Base-by-base conservation (phyloP, 2,113 vertebrate genomes). In the Eublepharis macularius region DNA sequence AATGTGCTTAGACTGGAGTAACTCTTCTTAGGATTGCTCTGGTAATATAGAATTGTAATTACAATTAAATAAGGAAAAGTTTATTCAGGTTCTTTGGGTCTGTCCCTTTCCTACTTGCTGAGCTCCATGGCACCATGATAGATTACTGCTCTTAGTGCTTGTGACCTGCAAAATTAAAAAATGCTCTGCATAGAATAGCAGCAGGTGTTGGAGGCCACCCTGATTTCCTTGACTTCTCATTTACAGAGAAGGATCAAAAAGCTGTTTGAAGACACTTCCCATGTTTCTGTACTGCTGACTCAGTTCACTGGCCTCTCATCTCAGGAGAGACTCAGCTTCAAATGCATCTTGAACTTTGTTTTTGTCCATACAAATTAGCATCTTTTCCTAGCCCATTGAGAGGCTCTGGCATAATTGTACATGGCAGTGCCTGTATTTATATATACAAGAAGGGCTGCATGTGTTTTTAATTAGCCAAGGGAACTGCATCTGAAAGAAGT, bases 191-290 rank as follows among this genome's bases (percentile, higher is more conserved):
- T 63, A 47, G 73, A 47, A 39, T 47, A 29, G 7, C 21, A 14
- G 82, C 32, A 63, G 32, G 11, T 63, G 34, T 26, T 51, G 69
- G 60, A 49, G 63, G 74, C 63, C 5, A 36, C 34, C 45, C 9
- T 69, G 41, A 34, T 63, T 83, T 75, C 72, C 57, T 63, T 11
- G 45, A 73, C 39, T 51, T 14, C 51, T 72, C 26, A 45, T 74
- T 60, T 83, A 83, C 13, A 54, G 43, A 47, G 21, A 49, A 66
- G 34, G 74, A 76, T 84, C 60, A 84, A 84, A 75, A 84, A 69
- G 45, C 74, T 32, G 34, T 54, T 84, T 36, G 74, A 69, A 76
- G 73, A 68, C 24, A 69, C 32, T 34, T 69, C 36, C 74, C 26
- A 21, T 12, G 63, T 76, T 51, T 41, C 60, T 68, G 43, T 60